Evolutionary conservation across 2,888 invertebrate species (phyloP).

Genomic region (Agriotes lineatus): DNA sequence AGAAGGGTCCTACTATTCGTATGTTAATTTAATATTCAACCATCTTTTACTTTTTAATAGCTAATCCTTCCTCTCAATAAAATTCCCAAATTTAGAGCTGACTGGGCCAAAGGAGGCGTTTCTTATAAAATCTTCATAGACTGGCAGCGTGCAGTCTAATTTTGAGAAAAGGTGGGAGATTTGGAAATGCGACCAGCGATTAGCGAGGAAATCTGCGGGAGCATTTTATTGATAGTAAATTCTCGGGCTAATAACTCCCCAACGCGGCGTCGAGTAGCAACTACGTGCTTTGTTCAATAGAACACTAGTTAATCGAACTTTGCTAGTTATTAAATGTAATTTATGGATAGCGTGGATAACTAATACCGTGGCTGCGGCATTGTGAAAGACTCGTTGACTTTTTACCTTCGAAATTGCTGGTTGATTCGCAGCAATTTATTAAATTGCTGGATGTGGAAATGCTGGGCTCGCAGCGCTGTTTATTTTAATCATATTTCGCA

Average conservation of each 20-base stretch:
- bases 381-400: conserved; percentile 1
- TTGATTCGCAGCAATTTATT: conserved; percentile 2
- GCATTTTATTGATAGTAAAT: conserved; percentile 15
- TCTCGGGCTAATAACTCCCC: conserved; percentile 16
- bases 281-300: conserved; percentile 12
- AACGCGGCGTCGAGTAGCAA: conserved; percentile 13
- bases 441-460: conserved; percentile 9
- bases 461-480: background rate
- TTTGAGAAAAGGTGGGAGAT: no score
- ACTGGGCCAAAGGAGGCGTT: no score
- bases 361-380: conserved; percentile 4
- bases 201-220: background rate
- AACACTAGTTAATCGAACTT: conserved; percentile 17
- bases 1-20: no score
- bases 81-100: no score
- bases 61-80: no score
- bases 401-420: conserved; percentile 1
- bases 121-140: no score
- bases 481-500: conserved; percentile 13
- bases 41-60: no score
- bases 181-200: no score
- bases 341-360: conserved; percentile 10
- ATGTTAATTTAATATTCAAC: no score
- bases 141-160: no score
- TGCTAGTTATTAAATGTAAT: conserved; percentile 25